phyloP scores from a whole-genome alignment of 2,888 invertebrate genomes.

The Ophraella communa region DNA sequence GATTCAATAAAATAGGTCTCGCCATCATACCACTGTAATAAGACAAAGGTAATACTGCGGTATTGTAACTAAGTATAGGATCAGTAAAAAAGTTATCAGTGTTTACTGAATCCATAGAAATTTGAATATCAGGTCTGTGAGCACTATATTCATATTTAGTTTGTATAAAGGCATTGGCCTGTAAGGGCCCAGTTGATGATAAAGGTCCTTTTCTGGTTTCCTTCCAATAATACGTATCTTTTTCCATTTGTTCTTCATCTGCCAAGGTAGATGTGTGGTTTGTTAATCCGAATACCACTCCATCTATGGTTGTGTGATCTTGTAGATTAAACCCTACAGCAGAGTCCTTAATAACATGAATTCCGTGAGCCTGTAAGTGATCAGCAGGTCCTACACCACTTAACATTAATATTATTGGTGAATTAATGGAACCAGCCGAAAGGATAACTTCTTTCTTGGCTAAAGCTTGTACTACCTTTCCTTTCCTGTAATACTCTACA shows the following conservation, averaged over 20 bases:
- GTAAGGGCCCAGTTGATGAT: slow-evolving; percentile 64
- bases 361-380: slow-evolving; percentile 62
- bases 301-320: slow-evolving; percentile 74
- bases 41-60: slow-evolving; percentile 63
- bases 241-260: slow-evolving; percentile 55
- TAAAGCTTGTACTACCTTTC: slow-evolving; percentile 58
- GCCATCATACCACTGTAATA: slow-evolving; percentile 70
- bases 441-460: slow-evolving; percentile 69
- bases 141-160: slow-evolving; percentile 62
- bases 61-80: slow-evolving; percentile 59
- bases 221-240: slow-evolving; percentile 61
- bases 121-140: slow-evolving; percentile 71
- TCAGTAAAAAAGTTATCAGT: slow-evolving; percentile 66
- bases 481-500: slow-evolving; percentile 63
- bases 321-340: slow-evolving; percentile 78
- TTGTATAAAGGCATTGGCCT: slow-evolving; percentile 68
- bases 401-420: slow-evolving; percentile 69
- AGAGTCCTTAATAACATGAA: slow-evolving; percentile 68
- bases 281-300: slow-evolving; percentile 63
- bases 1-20: slow-evolving; percentile 68
- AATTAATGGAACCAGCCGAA: slow-evolving; percentile 68
- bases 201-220: slow-evolving; percentile 62
- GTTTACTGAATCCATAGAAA: slow-evolving; percentile 67
- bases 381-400: slow-evolving; percentile 71
- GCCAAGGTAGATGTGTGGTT: slow-evolving; percentile 65